Base-by-base conservation (phyloP, 64 coral and sea anemone genomes). In the Montipora cactus region DNA sequence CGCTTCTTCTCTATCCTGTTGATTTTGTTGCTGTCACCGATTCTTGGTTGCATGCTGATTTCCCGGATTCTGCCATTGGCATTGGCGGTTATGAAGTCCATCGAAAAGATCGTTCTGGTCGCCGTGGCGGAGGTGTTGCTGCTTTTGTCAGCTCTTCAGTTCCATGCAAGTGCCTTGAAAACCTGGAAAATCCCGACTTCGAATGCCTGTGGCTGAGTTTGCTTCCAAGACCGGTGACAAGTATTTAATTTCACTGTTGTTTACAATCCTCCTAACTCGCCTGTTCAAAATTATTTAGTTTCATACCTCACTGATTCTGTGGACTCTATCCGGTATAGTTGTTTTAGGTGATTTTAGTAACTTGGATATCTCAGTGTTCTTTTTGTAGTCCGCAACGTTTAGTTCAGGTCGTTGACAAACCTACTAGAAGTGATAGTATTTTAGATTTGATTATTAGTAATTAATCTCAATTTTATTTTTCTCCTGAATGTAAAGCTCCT, bases 1-100 rank as follows among this genome's bases (percentile, higher is more conserved):
- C 88, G 75, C 55, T 90, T 57, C 49, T 64, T 79, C 47, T 47
- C 47, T 19, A 79, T 79, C 88, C 53, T 79, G 75, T 79, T 59
- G 88, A 90, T 90, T 79, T 90, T 79, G 88, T 79, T 13, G 88
- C 58, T 79, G 55, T 90, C 71, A 90, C 88, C 37, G 88, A 90
- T 21, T 90, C 88, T 61, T 90, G 88, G 88, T 15, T 90, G 20
- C 88, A 79, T 79, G 55, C 75, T 78, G 88, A 90, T 61, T 79
- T 79, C 15, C 51, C 88, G 51, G 75, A 78, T 76, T 59, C 75
- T 90, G 73, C 74, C 77, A 12, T 90, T 79, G 52, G 53, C 74
- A 90, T 90, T 74, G 51, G 25, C 75, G 51, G 75, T 62, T 79
- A 79, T 90, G 75, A 90, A 57, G 75, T 79, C 75, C 47, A 76